Evolutionary conservation across 2,113 vertebrate species (phyloP).

Genomic region (Eidolon helvum): DNA sequence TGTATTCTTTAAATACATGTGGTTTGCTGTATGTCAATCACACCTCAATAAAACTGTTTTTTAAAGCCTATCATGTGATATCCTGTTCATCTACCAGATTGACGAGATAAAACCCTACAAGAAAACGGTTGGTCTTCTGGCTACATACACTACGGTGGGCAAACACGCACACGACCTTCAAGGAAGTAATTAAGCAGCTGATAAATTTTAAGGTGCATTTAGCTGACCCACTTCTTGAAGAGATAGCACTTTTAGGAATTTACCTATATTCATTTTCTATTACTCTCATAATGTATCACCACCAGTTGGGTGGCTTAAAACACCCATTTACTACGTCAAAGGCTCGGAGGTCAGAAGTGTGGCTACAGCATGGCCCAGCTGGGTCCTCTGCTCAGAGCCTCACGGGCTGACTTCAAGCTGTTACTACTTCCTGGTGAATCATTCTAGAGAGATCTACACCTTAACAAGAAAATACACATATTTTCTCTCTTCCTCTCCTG

Average conservation of each 20-base stretch:
- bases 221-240: neutral
- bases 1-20: neutral
- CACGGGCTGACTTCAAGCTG: neutral
- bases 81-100: neutral
- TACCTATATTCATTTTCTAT: neutral
- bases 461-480: neutral
- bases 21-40: neutral
- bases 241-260: neutral
- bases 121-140: neutral
- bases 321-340: neutral
- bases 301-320: neutral
- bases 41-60: neutral
- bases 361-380: too few species aligned
- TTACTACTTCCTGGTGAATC: neutral
- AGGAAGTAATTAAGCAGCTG: neutral
- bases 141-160: too few species aligned
- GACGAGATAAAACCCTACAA: neutral
- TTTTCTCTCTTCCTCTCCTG: neutral
- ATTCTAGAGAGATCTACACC: neutral
- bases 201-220: neutral
- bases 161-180: neutral
- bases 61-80: neutral
- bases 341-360: too few species aligned
- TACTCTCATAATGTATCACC: neutral
- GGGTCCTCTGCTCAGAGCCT: neutral